Evolutionary conservation across 2,888 invertebrate genomes (phyloP), one percentile per base, ranked within the genome.

Genomic region (Melanostoma scalare): DNA sequence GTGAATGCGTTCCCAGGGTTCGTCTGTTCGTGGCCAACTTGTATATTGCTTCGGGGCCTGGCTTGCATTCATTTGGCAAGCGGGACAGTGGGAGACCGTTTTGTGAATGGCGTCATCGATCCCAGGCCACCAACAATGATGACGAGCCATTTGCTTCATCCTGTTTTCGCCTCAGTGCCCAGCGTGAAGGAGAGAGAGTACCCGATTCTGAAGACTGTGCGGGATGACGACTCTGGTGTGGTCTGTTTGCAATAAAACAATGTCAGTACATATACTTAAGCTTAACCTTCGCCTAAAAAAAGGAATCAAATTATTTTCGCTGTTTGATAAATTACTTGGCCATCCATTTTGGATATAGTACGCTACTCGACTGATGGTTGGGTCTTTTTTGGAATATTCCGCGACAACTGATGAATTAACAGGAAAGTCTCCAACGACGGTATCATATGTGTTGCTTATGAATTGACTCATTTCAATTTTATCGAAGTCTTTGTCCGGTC

Each of bases 1-100:
- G 86, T 92, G 91, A 6, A 91, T 80, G 31, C 91, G 82, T 53
- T 89, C 86, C 89, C 89, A 90, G 2, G 88, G 88, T 61, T 86
- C 71, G 3, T 69, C 75, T 35, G 89, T 72, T 52, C 86, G 85
- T 35, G 69, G 78, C 75, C 86, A 87, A 33, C 69, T 71, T 3
- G 20, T 20, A 20, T 20, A 20, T 20, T 20, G 20, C 20, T 1
- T 20, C 20, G 20, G 20, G 20, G 20, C 20, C 20, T 20, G 20
- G 5, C 30, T 61, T 4, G 73, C 40, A 2, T 73, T 48, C 10
- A 44, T 30, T 31, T 77, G 68, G 48, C 63, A 82, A 4, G 36
- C 31, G 2, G 20, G 31, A 38, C 73, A 77, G 4, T 52, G 31
- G 20, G 20, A 20, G 20, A 20, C 20, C 20, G 10, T 20, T 44